A percentile compares a stretch with the other conserved stretches of the same genome.
Conservation (phyloP, 2,888 invertebrate genomes). For the Protonemura montana region DNA sequence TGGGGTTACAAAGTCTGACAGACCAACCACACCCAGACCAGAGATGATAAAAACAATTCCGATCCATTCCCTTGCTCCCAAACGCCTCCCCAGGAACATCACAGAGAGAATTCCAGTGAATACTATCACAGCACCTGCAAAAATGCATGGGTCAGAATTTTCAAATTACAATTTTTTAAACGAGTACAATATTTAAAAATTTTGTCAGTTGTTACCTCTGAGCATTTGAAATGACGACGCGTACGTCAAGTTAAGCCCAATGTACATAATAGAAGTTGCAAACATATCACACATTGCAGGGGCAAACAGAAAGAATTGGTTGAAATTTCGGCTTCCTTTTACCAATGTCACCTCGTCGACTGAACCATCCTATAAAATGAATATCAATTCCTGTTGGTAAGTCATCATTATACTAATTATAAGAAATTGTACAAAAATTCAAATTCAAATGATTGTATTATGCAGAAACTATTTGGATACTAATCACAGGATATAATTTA, state of each 20-base stretch:
- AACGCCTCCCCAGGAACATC: conserved; percentile 73
- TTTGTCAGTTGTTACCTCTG: conserved; percentile 66
- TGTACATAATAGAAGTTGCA: conserved; percentile 89
- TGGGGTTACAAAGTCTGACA: conserved; percentile 70
- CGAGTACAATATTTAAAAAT: neutral
- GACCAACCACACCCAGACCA: conserved; percentile 77
- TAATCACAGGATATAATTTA: conserved; percentile 56
- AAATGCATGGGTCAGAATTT: neutral
- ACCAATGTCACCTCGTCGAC: conserved; percentile 70
- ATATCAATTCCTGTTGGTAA: neutral
- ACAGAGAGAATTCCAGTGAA: conserved; percentile 90
- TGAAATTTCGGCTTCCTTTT: conserved; percentile 78
- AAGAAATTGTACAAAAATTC: too few species aligned
- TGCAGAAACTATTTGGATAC: too few species aligned
- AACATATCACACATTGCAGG: conserved; percentile 91
- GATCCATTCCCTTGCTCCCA: conserved; percentile 74
- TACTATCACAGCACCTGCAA: conserved; percentile 79
- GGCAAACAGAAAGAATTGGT: conserved; percentile 79
- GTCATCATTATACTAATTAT: too few species aligned
- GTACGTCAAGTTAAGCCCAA: conserved; percentile 89
- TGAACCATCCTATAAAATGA: conserved; percentile 56
- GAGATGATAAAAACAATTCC: conserved; percentile 77
- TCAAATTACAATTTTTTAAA: neutral
- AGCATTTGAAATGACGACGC: conserved; percentile 97
- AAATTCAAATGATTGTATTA: too few species aligned